Base-by-base conservation (phyloP, 2,797 vertebrate genomes). In the Danio choprae region DNA sequence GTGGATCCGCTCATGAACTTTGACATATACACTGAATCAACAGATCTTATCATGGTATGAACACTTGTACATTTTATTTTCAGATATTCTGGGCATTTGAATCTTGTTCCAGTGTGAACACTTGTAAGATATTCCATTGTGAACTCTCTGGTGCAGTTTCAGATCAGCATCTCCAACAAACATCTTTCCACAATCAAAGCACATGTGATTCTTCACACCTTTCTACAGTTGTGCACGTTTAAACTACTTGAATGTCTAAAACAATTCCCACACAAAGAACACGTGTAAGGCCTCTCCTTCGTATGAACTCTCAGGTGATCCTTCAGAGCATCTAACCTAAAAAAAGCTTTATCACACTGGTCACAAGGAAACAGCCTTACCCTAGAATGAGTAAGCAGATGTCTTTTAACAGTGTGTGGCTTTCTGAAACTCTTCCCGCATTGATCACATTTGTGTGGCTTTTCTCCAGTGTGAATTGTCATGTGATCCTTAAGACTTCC, bases 11-110 rank as follows among this genome's bases (percentile, higher is more conserved):
- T 55, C 8, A 2, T 55, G n/a, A 10, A 3, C 2, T 22, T 56
- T 56, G 6, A 22, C 4, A 56, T 5, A 20, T 12, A n/a, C n/a
- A 0, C 55, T 12, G 4, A 22, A 0, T 11, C 0, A 6, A 0
- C 8, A 11, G 56, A 56, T 5, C 5, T 56, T 55, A 5, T 22
- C 55, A 6, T 55, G 56, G 4, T 22, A 5, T 22, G 55, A 22
- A 22, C 55, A 56, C 18, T 56, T 22, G 5, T 56, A 56, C 2
- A 55, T 18, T 11, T 56, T 5, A 0, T 2, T 56, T 56, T 56
- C 20, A 12, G 5, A 56, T 22, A 12, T 20, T 56, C 20, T n/a
- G n/a, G n/a, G n/a, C n/a, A n/a, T n/a, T n/a, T n/a, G n/a, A n/a
- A n/a, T n/a, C n/a, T 60, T 40, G 60, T 43, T n/a, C 6, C 60